phyloP scores from a whole-genome alignment of 2,113 vertebrate genomes.

The Osmerus mordax region DNA sequence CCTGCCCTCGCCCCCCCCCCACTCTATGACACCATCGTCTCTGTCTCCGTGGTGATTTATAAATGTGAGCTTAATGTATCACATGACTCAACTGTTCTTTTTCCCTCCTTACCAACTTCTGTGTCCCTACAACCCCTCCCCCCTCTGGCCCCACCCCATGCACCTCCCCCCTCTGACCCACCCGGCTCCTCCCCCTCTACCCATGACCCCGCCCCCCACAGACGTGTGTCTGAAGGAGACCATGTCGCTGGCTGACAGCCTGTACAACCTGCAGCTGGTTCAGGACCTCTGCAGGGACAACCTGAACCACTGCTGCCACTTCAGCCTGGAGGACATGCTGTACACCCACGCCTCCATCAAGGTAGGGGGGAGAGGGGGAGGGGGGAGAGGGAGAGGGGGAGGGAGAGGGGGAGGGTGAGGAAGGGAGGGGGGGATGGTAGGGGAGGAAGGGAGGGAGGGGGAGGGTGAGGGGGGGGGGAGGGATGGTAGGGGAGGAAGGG shows the following conservation, averaged over 20 bases:
- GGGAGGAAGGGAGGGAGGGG: no score
- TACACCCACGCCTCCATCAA: constrained; percentile 89
- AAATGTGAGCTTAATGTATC: neutral
- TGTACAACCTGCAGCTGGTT: constrained; percentile 95
- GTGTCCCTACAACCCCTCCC: neutral
- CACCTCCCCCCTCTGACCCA: no score
- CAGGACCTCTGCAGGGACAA: constrained; percentile 93
- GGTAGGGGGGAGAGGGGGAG: constrained; percentile 63
- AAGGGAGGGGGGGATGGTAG: no score
- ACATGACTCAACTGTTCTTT: neutral
- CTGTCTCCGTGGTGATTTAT: neutral
- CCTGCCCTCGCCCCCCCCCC: neutral
- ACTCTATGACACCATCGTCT: neutral
- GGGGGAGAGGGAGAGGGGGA: neutral
- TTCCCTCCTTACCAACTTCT: neutral
- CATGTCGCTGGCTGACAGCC: constrained; percentile 95
- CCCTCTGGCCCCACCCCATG: neutral
- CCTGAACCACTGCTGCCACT: constrained; percentile 94
- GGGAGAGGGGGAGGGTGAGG: no score
- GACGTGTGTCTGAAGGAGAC: constrained; percentile 97
- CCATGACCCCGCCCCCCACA: constrained; percentile 45
- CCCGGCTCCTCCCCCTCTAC: neutral
- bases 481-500: no score
- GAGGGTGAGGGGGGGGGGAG: no score
- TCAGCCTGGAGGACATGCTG: constrained; percentile 95